Conservation (phyloP, 1,140 invertebrate genomes). For the Monochamus saltuarius region DNA sequence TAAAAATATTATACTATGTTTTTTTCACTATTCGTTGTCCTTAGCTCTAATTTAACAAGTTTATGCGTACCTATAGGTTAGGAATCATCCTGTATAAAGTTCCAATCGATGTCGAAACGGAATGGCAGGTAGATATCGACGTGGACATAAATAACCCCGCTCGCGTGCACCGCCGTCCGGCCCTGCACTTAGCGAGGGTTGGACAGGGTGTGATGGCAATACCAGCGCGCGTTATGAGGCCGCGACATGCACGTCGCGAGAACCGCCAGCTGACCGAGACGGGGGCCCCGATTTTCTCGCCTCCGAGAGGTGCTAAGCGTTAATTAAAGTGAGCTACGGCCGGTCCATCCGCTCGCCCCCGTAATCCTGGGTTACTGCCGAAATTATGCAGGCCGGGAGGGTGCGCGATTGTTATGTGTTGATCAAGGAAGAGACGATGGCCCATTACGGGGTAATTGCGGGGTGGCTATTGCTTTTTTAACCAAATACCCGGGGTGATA, state of each 20-base stretch:
- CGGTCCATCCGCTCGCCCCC: conserved; percentile 3
- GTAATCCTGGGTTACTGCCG: conserved; percentile 8
- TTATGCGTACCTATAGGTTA: no score
- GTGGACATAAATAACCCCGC: conserved; percentile 34
- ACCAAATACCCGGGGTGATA: conserved; percentile 51
- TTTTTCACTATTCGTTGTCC: no score
- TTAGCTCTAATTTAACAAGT: no score
- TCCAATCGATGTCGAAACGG: conserved; percentile 9
- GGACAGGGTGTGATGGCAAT: conserved; percentile 40
- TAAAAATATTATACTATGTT: no score
- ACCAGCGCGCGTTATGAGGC: conserved; percentile 32
- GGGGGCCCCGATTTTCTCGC: conserved; percentile 28
- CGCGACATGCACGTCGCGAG: conserved; percentile 37
- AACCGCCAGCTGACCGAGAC: conserved; percentile 32
- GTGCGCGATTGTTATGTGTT: conserved; percentile 49
- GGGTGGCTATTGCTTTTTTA: conserved; percentile 51
- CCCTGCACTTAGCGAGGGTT: conserved; percentile 40
- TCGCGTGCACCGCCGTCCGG: conserved; percentile 29
- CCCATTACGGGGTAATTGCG: conserved; percentile 48
- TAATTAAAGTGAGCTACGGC: conserved; percentile 21
- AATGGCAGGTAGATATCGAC: conserved; percentile 3
- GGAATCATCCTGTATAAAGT: no score
- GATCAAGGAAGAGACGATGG: conserved; percentile 49
- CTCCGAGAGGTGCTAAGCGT: conserved; percentile 24
- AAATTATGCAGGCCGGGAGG: conserved; percentile 34